Evolutionary conservation across 2,888 invertebrate species (phyloP).

Genomic region (Leptinotarsa tumamoca): DNA sequence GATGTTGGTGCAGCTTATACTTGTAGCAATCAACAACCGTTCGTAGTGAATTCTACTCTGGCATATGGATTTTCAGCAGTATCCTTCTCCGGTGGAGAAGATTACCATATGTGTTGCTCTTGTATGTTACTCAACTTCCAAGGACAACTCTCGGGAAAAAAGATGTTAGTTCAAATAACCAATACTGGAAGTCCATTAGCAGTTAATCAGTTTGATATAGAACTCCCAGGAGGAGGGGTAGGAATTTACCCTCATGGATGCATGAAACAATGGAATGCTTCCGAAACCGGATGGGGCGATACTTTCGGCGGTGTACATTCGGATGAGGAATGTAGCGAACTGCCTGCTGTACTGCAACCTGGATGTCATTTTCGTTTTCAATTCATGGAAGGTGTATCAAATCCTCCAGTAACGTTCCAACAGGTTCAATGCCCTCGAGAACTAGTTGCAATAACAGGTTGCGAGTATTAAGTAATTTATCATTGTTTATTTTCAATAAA

Average conservation of each 20-base stretch:
- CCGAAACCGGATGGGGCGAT: constrained; percentile 39
- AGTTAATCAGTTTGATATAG: constrained; percentile 46
- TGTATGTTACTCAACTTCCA: constrained; percentile 42
- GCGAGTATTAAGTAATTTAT: constrained; percentile 21
- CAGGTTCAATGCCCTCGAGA: constrained; percentile 44
- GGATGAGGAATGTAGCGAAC: constrained; percentile 32
- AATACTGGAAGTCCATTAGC: constrained; percentile 35
- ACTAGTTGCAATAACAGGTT: constrained; percentile 29
- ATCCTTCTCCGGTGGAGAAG: constrained; percentile 43
- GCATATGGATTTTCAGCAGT: constrained; percentile 45
- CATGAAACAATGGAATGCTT: constrained; percentile 41
- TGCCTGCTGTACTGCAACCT: constrained; percentile 35
- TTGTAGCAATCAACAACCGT: constrained; percentile 42
- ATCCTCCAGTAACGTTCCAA: constrained; percentile 38
- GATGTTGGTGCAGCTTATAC: constrained; percentile 31
- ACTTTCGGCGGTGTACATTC: constrained; percentile 32
- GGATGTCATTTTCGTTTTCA: constrained; percentile 44
- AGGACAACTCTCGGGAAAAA: constrained; percentile 39
- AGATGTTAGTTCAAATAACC: constrained; percentile 38
- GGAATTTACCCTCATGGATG: constrained; percentile 34
- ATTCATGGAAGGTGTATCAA: constrained; percentile 39
- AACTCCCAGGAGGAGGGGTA: constrained; percentile 46
- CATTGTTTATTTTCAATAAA: no score
- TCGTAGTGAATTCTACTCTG: constrained; percentile 42
- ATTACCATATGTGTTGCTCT: constrained; percentile 40